A percentile compares a stretch with the other conserved stretches of the same genome.
These are phyloP conservation scores for Leptosomus discolor DNA, from an alignment of 2,113 vertebrate genomes.

Conservation along the genomic window DNA sequence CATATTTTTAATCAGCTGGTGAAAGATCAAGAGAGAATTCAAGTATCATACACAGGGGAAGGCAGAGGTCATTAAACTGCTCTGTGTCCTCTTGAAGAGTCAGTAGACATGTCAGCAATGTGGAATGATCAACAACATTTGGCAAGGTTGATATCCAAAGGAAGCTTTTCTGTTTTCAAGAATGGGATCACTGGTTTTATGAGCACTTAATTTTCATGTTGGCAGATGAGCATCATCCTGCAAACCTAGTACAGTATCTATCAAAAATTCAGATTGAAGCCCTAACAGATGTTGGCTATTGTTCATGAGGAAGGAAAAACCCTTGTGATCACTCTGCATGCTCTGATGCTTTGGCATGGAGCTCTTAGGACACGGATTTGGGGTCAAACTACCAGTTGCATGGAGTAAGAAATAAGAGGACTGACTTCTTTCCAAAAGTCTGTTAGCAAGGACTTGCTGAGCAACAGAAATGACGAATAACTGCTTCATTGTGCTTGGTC, in stretches of 20 bases:
- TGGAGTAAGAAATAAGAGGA: not conserved
- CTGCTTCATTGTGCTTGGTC: fast-evolving
- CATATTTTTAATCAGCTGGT: not conserved
- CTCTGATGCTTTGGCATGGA: not conserved
- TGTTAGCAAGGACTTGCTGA: not conserved
- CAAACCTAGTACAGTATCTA: not conserved
- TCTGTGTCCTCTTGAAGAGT: not conserved
- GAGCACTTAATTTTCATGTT: not conserved
- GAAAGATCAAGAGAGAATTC: not conserved
- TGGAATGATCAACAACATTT: not conserved
- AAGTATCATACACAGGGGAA: not conserved
- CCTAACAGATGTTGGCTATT: not conserved
- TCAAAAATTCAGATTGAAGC: not conserved
- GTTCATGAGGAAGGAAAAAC: not conserved
- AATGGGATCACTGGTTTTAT: not conserved
- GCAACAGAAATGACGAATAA: not conserved
- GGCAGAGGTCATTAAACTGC: not conserved
- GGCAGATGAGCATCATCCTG: not conserved
- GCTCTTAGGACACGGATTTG: not conserved
- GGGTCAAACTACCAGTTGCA: not conserved
- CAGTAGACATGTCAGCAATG: not conserved
- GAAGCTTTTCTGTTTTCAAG: not conserved
- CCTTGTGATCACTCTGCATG: not conserved
- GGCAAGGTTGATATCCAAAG: not conserved
- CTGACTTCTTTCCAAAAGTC: not conserved